Base-by-base conservation (phyloP, 2,797 vertebrate genomes). In the Mallotus villosus region DNA sequence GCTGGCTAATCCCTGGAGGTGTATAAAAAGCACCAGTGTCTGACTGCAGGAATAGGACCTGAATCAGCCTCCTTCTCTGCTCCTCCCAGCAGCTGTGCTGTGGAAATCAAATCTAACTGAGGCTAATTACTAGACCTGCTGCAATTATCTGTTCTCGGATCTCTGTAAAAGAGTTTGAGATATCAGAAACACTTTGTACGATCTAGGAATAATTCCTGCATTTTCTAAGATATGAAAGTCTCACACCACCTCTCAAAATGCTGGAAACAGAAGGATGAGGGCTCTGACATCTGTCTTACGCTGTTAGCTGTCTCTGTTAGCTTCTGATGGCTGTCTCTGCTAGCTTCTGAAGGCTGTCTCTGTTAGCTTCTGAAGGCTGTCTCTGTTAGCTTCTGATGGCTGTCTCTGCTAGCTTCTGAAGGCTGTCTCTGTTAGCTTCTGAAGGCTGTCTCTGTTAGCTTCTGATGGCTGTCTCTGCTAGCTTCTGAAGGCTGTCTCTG, bases 251-350 rank as follows among this genome's bases (percentile, higher is more conserved):
- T 51, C 17, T 16, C 49, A 16, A 17, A 11, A 59, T 27, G 58
- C 27, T 67, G 66, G 61, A 77, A 67, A 86, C 80, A 2, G 77
- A 77, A 74, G 74, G 80, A 76, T 68, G 75, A 74, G 76, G 71
- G 68, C 72, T 82, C 81, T 82, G 76, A 89, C 80, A 84, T 86
- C 82, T 85, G 85, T 85, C 86, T 87, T 67, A 46, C 74, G 67
- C 67, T 22, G 81, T 90, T n/a, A n/a, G n/a, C n/a, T n/a, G n/a
- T n/a, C n/a, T n/a, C n/a, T n/a, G n/a, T n/a, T 80, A 88, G 79
- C 55, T 84, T 84, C 74, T 74, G 70, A 76, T 79, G 34, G 32
- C 27, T 12, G 69, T 59, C 66, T 79, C 68, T 85, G 81, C n/a
- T 80, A 88, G 79, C 55, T 84, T 84, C 74, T 74, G 70, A 76